Percentiles rank a stretch among this genome's conserved stretches.
These are phyloP conservation scores for Ennomos quercinarius DNA, from an alignment of 2,888 invertebrate genomes.

Conservation along the genomic window DNA sequence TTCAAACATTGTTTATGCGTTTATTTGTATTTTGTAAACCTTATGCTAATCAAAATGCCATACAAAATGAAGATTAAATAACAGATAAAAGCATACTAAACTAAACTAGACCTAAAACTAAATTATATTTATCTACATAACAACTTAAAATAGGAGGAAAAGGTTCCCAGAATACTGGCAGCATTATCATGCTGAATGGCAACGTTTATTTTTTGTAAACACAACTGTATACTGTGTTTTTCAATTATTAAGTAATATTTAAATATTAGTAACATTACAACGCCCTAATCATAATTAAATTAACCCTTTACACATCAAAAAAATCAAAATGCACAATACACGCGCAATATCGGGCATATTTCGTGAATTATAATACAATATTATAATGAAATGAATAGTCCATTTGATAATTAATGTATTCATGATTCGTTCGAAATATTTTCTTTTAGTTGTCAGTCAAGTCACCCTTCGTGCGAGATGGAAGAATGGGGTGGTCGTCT, in stretches of 20 bases:
- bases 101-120: too few relatives aligned
- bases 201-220: too few relatives aligned
- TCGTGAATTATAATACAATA: conserved; percentile 51
- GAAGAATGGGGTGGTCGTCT: conserved; percentile 31
- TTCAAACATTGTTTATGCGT: conserved; percentile 3
- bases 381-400: conserved; percentile 58
- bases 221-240: neutral
- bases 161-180: too few relatives aligned
- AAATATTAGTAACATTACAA: conserved; percentile 4
- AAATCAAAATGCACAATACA: conserved; percentile 43
- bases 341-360: conserved; percentile 57
- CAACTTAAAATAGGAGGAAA: too few relatives aligned
- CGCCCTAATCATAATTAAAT: conserved; percentile 38
- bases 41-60: too few relatives aligned
- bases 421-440: conserved; percentile 67
- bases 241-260: neutral
- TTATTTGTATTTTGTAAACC: too few relatives aligned
- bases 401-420: conserved; percentile 78
- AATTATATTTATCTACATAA: too few relatives aligned
- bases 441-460: conserved; percentile 79
- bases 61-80: too few relatives aligned
- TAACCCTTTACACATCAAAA: conserved; percentile 38
- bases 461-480: conserved; percentile 44
- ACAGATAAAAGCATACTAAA: too few relatives aligned
- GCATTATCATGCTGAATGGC: too few relatives aligned